Base-by-base conservation (phyloP, 2,113 vertebrate genomes). In the Indri indri region DNA sequence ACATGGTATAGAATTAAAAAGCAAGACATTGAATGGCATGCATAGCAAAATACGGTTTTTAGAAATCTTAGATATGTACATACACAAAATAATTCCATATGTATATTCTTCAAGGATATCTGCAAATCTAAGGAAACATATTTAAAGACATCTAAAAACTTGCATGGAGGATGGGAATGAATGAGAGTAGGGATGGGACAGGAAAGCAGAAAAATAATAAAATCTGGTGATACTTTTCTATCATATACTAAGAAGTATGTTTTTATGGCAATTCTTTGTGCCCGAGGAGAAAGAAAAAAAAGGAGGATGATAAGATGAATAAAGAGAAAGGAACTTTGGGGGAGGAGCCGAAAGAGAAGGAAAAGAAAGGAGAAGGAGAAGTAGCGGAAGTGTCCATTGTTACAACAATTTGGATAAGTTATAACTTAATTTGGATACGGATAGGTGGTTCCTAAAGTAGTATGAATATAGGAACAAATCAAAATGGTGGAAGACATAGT, bases 1-100 rank as follows among this genome's bases (percentile, higher is more conserved):
- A 73, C 40, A 76, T n/a, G 89, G 34, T 32, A 68, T n/a, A 65
- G 22, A 91, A 91, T 66, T 11, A 89, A 94, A 88, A 96, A 90
- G 4, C 1, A 65, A 70, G 73, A 73, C 88, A 79, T 13, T 37
- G 25, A 84, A 81, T 45, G 8, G 18, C 88, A 68, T 34, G 9
- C 61, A 68, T 25, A 34, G 50, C 37, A 94, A 97, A 84, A 59
- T 37, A 45, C 1, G 74, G 40, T 27, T 61, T 71, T 91, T 45
- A 18, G n/a, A 73, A 94, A 54, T 25, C 23, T 80, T 61, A 66
- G 37, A 25, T 65, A 37, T 8, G 20, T 12, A 54, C 3, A 45
- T n/a, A 42, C 25, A 83, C 3, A 85, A 80, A 59, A 59, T 54
- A 65, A n/a, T 47, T 88, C 12, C 61, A n/a, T 27, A 32, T 11